Conservation (phyloP, 2,113 vertebrate species). For the Manacus vitellinus region DNA sequence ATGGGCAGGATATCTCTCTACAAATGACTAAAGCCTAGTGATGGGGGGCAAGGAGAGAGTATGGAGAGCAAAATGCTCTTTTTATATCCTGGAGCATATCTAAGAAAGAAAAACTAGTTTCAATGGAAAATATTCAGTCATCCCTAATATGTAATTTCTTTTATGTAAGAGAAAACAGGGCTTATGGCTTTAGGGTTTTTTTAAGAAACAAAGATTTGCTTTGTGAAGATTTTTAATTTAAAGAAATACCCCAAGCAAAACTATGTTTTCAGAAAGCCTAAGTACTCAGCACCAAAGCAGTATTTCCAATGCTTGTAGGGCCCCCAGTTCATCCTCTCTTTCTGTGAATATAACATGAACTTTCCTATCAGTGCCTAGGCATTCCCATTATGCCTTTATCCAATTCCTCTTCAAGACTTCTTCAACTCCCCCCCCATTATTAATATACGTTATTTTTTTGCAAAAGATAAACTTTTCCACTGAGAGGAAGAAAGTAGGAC, state of each 20-base stretch:
- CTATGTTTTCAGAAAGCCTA: neutral
- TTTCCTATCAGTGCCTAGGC: neutral
- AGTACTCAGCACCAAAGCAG: neutral
- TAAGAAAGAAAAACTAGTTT: neutral
- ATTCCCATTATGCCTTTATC: neutral
- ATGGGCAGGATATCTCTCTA: neutral
- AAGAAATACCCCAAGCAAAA: neutral
- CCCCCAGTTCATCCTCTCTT: neutral
- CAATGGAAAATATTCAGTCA: neutral
- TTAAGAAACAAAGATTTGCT: neutral
- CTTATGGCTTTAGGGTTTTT: neutral
- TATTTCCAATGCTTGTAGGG: neutral
- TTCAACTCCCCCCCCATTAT: neutral
- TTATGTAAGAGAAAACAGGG: neutral
- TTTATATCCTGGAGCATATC: neutral
- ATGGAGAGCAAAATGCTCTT: neutral
- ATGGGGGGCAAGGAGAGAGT: neutral
- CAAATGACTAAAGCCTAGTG: neutral
- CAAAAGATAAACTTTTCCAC: neutral
- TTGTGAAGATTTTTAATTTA: neutral
- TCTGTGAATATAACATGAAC: neutral
- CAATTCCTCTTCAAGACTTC: neutral
- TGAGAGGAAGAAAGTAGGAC: neutral
- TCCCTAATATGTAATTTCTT: neutral
- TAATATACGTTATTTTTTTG: rapidly evolving